Evolutionary conservation across 2,797 vertebrate genomes (phyloP).

Genomic region (Erethizon dorsatum): DNA sequence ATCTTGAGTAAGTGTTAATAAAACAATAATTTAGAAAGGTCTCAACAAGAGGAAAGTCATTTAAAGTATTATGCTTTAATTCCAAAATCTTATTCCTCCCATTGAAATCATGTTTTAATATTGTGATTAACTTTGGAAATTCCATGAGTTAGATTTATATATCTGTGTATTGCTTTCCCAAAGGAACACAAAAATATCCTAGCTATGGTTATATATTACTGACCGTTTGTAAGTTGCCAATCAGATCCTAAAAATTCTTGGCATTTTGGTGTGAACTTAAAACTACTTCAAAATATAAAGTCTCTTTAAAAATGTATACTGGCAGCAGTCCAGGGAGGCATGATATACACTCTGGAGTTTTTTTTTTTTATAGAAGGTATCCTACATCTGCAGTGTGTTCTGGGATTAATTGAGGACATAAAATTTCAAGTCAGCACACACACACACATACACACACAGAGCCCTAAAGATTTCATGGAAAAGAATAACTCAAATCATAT

Average conservation of each 20-base stretch:
- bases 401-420: conserved; percentile 54
- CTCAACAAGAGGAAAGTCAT: conserved; percentile 1
- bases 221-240: conserved; percentile 56
- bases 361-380: not conserved
- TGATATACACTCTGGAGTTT: not conserved
- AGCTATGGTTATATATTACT: conserved; percentile 45
- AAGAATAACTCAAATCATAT: conserved; percentile 38
- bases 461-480: not conserved
- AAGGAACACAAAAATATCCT: conserved; percentile 66
- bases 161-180: conserved; percentile 59
- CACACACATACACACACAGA: not conserved
- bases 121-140: conserved; percentile 58
- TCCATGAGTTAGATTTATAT: conserved; percentile 38
- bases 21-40: conserved; percentile 40
- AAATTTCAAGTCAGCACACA: conserved; percentile 53
- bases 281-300: not conserved
- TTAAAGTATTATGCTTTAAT: conserved; percentile 33
- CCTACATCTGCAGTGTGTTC: not conserved
- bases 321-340: not conserved
- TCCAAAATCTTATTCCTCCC: conserved; percentile 19
- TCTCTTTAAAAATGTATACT: not conserved
- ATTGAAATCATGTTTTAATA: not conserved
- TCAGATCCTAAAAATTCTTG: conserved; percentile 39
- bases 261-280: conserved; percentile 6
- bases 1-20: not conserved